Evolutionary conservation across 1,140 invertebrate genomes (phyloP), one percentile per base, ranked within the genome.

Genomic region (Drosophila pruinosa): DNA sequence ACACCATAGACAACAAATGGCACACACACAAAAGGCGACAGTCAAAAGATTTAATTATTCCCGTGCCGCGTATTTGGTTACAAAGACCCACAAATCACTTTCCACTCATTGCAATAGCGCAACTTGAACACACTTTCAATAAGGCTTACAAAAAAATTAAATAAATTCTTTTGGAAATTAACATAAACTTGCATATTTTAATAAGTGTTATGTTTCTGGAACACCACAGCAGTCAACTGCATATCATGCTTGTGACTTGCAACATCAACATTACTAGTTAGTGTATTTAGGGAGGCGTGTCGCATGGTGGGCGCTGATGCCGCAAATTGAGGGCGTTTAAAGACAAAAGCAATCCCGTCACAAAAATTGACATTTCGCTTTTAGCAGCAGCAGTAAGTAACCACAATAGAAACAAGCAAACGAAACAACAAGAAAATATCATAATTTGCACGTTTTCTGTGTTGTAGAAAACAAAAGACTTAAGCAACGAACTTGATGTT

Each of bases 391-490:
- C 69, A 43, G 57, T 61, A 64, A 41, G 47, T 47, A 68, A 10
- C 41, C 21, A 36, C 31, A 68, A 28, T 52, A 39, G 12, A 4
- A 52, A 17, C 19, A 45, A 47, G 10, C 31, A 26, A 56, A 57
- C 14, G 57, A 52, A 36, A 38, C 38, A 31, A 56, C 39, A 19
- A 31, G 28, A 38, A 63, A 83, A 82, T 76, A 78, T 88, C 78
- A 88, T 89, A 88, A 82, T 88, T 89, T 88, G 82, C 82, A 81
- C 82, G 82, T 86, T 88, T 88, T 78, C 72, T 71, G 63, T 88
- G 82, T 88, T 67, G 70, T 58, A 53, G 47, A 28, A 89, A 89
- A 89, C 82, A 88, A 88, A 88, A 88, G 82, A 88, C 82, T 88
- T 88, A 82, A 36, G 82, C 72, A 88, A 82, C 83, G 68, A 88